These are phyloP conservation scores for Eilema caniola DNA, from an alignment of 2,888 invertebrate species.

Conservation along the genomic window DNA sequence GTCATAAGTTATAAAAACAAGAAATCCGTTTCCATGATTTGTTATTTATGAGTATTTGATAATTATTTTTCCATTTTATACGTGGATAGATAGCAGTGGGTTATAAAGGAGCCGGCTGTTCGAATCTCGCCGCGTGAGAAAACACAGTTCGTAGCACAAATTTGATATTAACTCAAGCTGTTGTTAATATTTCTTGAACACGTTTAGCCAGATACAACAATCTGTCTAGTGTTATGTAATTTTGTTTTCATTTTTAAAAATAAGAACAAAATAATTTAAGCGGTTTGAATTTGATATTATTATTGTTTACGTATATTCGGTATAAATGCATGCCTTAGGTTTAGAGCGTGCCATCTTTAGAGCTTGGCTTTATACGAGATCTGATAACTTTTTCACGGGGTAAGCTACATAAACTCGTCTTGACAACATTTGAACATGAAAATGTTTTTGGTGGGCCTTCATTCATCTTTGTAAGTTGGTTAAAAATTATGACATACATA, in stretches of 20 bases:
- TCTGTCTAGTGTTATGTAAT: constrained; percentile 6
- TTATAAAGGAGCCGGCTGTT: constrained; percentile 45
- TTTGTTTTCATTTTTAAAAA: constrained; percentile 7
- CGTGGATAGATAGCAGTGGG: constrained; percentile 47
- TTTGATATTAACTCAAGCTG: constrained; percentile 72
- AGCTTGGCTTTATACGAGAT: too few relatives aligned
- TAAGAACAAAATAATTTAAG: not conserved
- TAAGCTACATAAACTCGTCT: too few relatives aligned
- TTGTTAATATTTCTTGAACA: constrained; percentile 61
- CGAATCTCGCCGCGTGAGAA: constrained; percentile 70
- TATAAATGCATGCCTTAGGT: too few relatives aligned
- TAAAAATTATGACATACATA: too few relatives aligned
- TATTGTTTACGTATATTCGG: not conserved
- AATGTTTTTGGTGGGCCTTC: too few relatives aligned
- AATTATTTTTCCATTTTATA: constrained; percentile 61
- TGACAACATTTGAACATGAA: too few relatives aligned
- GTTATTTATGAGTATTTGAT: constrained; percentile 57
- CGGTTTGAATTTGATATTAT: not conserved
- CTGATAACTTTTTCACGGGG: too few relatives aligned
- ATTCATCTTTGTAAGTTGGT: too few relatives aligned
- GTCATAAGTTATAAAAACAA: constrained; percentile 52
- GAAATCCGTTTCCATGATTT: constrained; percentile 55
- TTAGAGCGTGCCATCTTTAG: too few relatives aligned
- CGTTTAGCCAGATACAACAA: constrained; percentile 42
- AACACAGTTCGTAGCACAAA: constrained; percentile 61